A percentile compares a stretch with the other conserved stretches of the same genome.
Conservation (phyloP, 2,797 vertebrate species). For the Steatocranus sp. region DNA sequence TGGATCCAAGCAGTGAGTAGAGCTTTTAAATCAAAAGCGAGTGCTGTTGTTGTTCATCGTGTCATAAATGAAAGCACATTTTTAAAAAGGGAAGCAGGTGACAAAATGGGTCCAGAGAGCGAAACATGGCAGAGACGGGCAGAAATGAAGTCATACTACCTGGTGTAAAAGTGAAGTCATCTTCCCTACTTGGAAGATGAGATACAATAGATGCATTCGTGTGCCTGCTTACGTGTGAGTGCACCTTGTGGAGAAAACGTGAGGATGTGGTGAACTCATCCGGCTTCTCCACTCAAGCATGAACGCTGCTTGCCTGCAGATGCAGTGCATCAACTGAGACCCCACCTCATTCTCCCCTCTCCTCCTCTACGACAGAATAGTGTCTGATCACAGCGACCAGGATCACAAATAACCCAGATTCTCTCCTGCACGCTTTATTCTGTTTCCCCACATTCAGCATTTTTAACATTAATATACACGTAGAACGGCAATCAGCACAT, state of each 20-base stretch:
- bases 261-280: slow-evolving; percentile 58
- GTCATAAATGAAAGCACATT: not conserved
- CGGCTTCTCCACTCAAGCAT: slow-evolving; percentile 42
- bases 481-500: not conserved
- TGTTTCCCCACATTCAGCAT: not conserved
- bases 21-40: not conserved
- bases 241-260: not conserved
- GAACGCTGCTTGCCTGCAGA: slow-evolving; percentile 44
- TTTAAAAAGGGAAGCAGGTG: not conserved
- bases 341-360: not conserved
- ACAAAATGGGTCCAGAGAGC: not conserved
- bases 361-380: slow-evolving; percentile 14
- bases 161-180: slow-evolving; percentile 39
- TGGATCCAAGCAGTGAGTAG: not conserved
- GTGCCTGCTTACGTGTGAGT: not conserved
- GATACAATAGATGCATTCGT: not conserved
- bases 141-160: slow-evolving; percentile 40
- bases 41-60: not conserved
- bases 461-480: not conserved
- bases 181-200: not conserved
- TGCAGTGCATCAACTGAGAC: slow-evolving; percentile 29
- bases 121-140: not conserved
- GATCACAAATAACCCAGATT: not conserved
- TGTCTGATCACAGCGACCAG: slow-evolving; percentile 33
- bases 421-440: not conserved